Percentiles rank a stretch among this genome's conserved stretches.
phyloP scores from a whole-genome alignment of 2,797 vertebrate species.

The Pampus argenteus region DNA sequence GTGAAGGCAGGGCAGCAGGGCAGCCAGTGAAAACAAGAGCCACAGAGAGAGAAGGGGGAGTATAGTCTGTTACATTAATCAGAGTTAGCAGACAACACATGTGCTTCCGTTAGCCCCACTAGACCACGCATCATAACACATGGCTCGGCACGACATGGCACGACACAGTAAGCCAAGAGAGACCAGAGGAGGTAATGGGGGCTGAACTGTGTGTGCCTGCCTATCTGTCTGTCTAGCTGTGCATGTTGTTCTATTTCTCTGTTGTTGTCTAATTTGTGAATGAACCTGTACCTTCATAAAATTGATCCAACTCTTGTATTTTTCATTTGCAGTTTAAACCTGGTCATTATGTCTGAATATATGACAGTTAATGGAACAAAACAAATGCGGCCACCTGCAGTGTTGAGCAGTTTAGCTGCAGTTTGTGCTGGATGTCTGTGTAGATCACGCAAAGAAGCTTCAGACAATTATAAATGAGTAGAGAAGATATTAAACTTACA shows the following conservation, averaged over 20 bases:
- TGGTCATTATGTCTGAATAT: conserved; percentile 35
- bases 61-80: conserved; percentile 77
- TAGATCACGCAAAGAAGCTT: conserved; percentile 18
- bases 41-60: conserved; percentile 47
- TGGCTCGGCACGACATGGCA: conserved; percentile 67
- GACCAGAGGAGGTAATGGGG: conserved; percentile 57
- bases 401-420: too few species aligned
- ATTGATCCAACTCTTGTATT: conserved; percentile 18
- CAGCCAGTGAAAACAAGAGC: conserved; percentile 38
- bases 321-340: conserved; percentile 39
- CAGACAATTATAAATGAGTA: conserved; percentile 22
- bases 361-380: conserved; percentile 30
- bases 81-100: conserved; percentile 81
- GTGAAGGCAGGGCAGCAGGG: conserved; percentile 68
- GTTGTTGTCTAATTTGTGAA: conserved; percentile 6
- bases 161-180: conserved; percentile 52
- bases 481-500: background rate
- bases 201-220: conserved; percentile 35
- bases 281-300: background rate
- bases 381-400: conserved; percentile 44
- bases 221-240: conserved; percentile 11
- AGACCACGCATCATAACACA: conserved; percentile 73
- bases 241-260: conserved; percentile 11
- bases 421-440: conserved; percentile 15
- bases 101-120: conserved; percentile 72